A percentile compares a stretch with the other conserved stretches of the same genome.
Evolutionary conservation across 2,113 vertebrate species (phyloP).

Genomic region (Pituophis catenifer): DNA sequence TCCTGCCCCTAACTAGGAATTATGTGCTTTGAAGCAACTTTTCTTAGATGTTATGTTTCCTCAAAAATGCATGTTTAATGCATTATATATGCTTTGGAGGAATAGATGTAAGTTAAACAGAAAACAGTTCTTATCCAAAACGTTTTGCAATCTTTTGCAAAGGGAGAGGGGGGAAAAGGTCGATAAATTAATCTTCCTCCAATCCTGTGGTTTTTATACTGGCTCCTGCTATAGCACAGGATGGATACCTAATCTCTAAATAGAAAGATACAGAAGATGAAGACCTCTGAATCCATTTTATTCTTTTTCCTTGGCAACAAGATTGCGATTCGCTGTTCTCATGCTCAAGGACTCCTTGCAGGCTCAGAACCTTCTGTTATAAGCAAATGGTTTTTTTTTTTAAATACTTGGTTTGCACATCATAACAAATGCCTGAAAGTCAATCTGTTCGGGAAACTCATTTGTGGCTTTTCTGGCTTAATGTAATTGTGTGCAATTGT

Average conservation of each 20-base stretch:
- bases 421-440: background rate
- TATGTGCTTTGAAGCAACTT: background rate
- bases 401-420: background rate
- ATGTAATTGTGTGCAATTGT: background rate
- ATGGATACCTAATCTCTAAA: background rate
- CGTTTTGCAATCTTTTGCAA: background rate
- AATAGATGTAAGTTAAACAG: background rate
- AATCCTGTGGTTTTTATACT: background rate
- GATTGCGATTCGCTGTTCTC: background rate
- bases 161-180: background rate
- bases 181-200: background rate
- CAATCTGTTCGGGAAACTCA: background rate
- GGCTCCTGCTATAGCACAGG: background rate
- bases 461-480: background rate
- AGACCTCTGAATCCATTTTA: background rate
- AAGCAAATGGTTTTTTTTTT: background rate
- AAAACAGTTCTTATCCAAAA: background rate
- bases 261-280: background rate
- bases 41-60: background rate
- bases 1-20: background rate
- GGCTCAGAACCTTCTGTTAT: background rate
- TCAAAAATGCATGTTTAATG: background rate
- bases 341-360: background rate
- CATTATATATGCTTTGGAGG: background rate
- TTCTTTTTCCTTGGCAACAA: constrained; percentile 7